Base-by-base conservation (phyloP, 2,888 invertebrate genomes). In the Meiosimyza decipiens region DNA sequence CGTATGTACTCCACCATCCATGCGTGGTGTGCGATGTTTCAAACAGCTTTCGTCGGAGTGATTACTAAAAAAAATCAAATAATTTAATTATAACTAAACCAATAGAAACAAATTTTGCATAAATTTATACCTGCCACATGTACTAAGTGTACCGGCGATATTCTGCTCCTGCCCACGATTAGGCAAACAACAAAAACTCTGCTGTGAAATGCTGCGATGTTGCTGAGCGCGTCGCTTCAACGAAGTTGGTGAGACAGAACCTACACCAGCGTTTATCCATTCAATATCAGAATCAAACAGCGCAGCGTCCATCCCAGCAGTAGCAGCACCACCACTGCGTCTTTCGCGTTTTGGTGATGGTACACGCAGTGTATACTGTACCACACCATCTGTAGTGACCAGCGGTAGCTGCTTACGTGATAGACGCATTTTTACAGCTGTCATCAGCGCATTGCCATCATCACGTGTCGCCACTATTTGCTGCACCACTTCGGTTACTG, bases 381-480 rank as follows among this genome's bases (percentile, higher is more conserved):
- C 91, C 40, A 91, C 89, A 11, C 94, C 94, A 81, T 94, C 93
- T 15, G 89, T 86, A 72, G 91, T 92, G 47, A 92, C 91, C 66
- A 90, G 88, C 0, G 95, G 95, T 69, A 95, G 87, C 79, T 93
- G 91, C 78, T 92, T 90, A 74, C 95, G 89, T 1, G 93, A 91
- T 59, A 95, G 87, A 71, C 95, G 89, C 13, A 92, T 91, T 82
- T 92, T 90, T n/a, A 94, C 91, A 2, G 94, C 93, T 22, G 90
- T 90, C 82, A 91, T 83, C 73, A 95, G 85, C 80, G 91, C 86
- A 4, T 79, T 71, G 57, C 90, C 89, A 9, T 91, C 89, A 52
- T 88, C 88, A 11, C 81, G 77, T 33, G 78, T 74, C 13, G 74
- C 77, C 0, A 90, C 88, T 40, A 90, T 88, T 65, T 89, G 87